A percentile compares a stretch with the other conserved stretches of the same genome.
phyloP scores from a whole-genome alignment of 2,113 vertebrate genomes.

The Eublepharis macularius region DNA sequence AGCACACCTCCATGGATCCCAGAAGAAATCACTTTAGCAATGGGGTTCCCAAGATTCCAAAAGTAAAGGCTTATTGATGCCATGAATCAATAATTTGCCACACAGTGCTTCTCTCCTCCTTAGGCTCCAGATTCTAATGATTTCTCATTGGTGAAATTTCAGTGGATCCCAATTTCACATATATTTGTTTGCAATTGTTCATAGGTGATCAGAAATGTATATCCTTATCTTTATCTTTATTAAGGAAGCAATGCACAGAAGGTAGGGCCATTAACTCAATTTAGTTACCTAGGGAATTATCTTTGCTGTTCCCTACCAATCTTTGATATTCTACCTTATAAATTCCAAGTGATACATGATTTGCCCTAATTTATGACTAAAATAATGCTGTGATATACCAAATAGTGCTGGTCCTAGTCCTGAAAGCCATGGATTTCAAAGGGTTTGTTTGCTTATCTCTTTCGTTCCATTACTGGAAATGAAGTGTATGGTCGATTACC shows the following conservation, averaged over 20 bases:
- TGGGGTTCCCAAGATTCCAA: background rate
- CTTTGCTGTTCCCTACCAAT: background rate
- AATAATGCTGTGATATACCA: background rate
- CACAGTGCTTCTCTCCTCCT: background rate
- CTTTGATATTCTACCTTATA: background rate
- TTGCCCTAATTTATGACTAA: background rate
- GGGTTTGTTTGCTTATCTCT: background rate
- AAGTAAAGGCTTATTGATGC: background rate
- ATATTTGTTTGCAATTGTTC: slow-evolving; percentile 13
- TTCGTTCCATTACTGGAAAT: background rate
- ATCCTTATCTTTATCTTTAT: background rate
- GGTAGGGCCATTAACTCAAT: background rate
- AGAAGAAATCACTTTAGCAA: background rate
- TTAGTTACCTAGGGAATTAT: slow-evolving; percentile 13
- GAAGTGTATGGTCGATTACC: background rate
- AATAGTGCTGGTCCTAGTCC: background rate
- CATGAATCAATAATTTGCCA: background rate
- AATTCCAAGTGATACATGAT: background rate
- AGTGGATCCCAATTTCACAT: background rate
- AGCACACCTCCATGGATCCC: background rate
- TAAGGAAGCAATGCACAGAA: background rate
- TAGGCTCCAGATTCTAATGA: background rate
- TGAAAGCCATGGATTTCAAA: background rate
- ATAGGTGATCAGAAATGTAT: background rate
- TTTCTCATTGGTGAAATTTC: slow-evolving; percentile 6